phyloP scores from a whole-genome alignment of 2,888 invertebrate genomes.

The Lasius platythorax region DNA sequence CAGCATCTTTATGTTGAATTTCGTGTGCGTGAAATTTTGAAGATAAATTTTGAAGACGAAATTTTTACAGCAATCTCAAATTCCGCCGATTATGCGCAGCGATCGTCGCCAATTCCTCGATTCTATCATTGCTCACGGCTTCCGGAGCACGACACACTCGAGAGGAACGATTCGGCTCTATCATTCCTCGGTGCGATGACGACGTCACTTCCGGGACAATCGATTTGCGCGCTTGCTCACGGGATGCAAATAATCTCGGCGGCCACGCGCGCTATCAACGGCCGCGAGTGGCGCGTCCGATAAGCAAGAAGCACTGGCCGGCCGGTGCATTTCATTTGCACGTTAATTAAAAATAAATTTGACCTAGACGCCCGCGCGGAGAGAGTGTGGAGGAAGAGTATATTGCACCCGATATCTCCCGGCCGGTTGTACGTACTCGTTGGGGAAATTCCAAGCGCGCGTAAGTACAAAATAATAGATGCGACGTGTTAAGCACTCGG shows the following conservation, averaged over 20 bases:
- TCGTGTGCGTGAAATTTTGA: not conserved
- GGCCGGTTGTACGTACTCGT: not conserved
- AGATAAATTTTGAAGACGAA: not conserved
- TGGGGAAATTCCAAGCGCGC: not conserved
- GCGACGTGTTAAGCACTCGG: not conserved
- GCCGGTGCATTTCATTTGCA: constrained; percentile 78
- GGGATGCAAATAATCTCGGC: constrained; percentile 67
- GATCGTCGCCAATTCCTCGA: not conserved
- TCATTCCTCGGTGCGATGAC: constrained; percentile 59
- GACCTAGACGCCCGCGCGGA: constrained; percentile 36
- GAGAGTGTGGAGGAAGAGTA: constrained; percentile 22
- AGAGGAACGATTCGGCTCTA: constrained; percentile 44
- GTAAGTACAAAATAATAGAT: constrained; percentile 37
- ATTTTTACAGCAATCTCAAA: not conserved
- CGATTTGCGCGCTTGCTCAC: constrained; percentile 63
- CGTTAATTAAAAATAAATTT: constrained; percentile 82
- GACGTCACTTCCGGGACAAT: constrained; percentile 66
- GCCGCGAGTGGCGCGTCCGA: constrained; percentile 72
- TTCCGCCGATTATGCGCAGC: not conserved
- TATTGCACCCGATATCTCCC: constrained; percentile 32
- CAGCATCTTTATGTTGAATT: not conserved
- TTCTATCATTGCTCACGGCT: not conserved
- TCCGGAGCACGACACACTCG: not conserved
- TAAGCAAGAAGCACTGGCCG: constrained; percentile 73
- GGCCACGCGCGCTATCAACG: constrained; percentile 68